phyloP scores from a whole-genome alignment of 2,797 vertebrate genomes.

The Liasis olivaceus region DNA sequence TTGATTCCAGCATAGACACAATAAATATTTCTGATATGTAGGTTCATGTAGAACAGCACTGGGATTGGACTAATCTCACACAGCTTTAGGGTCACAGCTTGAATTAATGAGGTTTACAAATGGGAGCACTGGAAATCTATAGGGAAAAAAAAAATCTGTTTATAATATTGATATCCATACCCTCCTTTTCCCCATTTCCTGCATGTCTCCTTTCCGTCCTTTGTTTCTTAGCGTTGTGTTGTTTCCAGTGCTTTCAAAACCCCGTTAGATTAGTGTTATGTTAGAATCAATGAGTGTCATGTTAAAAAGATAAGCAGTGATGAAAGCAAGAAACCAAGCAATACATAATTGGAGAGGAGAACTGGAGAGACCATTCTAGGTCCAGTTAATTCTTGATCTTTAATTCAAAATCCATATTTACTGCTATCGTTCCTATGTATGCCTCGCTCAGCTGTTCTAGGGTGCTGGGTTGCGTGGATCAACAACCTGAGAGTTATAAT shows the following conservation, averaged over 20 bases:
- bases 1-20: background rate
- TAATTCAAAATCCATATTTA: constrained; percentile 70
- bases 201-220: no score
- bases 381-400: constrained; percentile 68
- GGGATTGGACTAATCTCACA: background rate
- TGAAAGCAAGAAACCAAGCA: constrained; percentile 48
- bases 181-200: background rate
- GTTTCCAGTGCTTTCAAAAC: constrained; percentile 11
- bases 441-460: constrained; percentile 59
- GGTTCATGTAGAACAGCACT: background rate
- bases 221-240: background rate
- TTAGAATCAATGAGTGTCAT: background rate
- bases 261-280: background rate
- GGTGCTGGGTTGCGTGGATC: constrained; percentile 58
- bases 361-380: constrained; percentile 37
- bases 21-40: background rate
- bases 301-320: constrained; percentile 37
- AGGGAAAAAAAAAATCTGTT: background rate
- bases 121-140: background rate
- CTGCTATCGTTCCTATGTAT: constrained; percentile 50
- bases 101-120: background rate
- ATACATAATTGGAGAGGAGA: constrained; percentile 57
- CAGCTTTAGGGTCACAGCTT: background rate
- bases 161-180: background rate
- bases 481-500: constrained; percentile 47